These are phyloP conservation scores for Leptinotarsa undecemlineata DNA, from an alignment of 1,140 invertebrate genomes.

Conservation along the genomic window DNA sequence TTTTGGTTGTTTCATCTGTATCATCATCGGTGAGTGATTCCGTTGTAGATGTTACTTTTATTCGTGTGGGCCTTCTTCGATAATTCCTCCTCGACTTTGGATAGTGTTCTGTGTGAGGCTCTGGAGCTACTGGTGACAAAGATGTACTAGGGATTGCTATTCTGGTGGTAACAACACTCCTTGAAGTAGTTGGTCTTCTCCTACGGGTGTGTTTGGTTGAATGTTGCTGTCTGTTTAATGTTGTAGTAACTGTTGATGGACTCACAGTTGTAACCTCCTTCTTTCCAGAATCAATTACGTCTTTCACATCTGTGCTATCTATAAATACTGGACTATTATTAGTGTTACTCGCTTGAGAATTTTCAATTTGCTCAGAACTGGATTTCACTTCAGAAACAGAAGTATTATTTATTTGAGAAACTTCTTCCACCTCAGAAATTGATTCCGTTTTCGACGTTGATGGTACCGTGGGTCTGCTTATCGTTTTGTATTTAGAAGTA, in stretches of 20 bases:
- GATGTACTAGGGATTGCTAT: conserved; percentile 19
- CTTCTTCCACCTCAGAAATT: conserved; percentile 33
- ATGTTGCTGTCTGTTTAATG: background rate
- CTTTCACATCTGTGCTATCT: background rate
- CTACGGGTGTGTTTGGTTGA: conserved; percentile 4
- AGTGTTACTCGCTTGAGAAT: too few relatives aligned
- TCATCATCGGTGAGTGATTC: conserved; percentile 31
- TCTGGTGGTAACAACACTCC: conserved; percentile 25
- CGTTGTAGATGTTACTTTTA: conserved; percentile 32
- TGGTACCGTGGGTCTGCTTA: conserved; percentile 38
- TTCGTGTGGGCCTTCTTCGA: conserved; percentile 39
- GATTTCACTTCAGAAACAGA: background rate
- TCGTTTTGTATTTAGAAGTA: conserved; percentile 53
- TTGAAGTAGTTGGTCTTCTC: conserved; percentile 23
- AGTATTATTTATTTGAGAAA: background rate
- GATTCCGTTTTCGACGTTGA: conserved; percentile 37
- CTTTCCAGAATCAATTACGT: background rate
- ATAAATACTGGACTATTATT: too few relatives aligned
- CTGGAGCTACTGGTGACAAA: conserved; percentile 5
- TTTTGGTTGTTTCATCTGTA: conserved; percentile 30
- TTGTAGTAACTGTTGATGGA: conserved; percentile 24
- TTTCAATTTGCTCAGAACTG: too few relatives aligned
- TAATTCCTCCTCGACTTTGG: conserved; percentile 39
- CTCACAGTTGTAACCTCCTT: background rate
- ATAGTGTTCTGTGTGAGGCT: background rate